Percentiles rank a stretch among this genome's conserved stretches.
Evolutionary conservation across 1,140 invertebrate species (phyloP).

Genomic region (Notospermus geniculatus): DNA sequence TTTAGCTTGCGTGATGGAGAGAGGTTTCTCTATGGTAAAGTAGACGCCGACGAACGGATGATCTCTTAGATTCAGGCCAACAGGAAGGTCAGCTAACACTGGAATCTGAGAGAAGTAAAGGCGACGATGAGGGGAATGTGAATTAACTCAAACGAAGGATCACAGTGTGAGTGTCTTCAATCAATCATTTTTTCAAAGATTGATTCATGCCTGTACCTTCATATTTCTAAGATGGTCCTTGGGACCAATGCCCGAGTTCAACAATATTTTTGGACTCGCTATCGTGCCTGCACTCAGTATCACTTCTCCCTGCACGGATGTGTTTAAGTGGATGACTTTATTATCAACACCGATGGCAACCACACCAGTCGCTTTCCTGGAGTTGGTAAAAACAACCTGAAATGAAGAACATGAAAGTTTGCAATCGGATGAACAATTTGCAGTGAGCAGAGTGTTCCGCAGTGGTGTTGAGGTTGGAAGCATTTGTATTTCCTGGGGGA

Average conservation of each 20-base stretch:
- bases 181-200: too few species aligned
- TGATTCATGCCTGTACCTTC: conserved; percentile 44
- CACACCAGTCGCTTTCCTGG: too few species aligned
- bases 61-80: conserved; percentile 83
- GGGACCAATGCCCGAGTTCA: conserved; percentile 87
- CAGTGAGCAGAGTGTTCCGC: too few species aligned
- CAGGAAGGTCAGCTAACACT: conserved; percentile 65
- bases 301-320: conserved; percentile 67
- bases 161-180: too few species aligned
- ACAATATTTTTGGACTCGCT: conserved; percentile 83
- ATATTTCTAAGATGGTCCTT: conserved; percentile 69
- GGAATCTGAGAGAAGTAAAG: conserved; percentile 25
- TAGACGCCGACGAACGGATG: conserved; percentile 53
- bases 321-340: too few species aligned
- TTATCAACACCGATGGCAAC: too few species aligned
- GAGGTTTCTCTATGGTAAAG: conserved; percentile 8
- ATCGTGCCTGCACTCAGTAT: conserved; percentile 76
- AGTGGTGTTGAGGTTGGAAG: too few species aligned
- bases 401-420: too few species aligned
- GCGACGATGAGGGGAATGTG: not conserved
- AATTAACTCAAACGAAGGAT: too few species aligned
- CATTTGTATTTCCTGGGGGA: too few species aligned
- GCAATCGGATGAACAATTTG: too few species aligned
- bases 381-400: too few species aligned
- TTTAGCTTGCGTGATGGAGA: conserved; percentile 12